phyloP scores from a whole-genome alignment of 2,888 invertebrate genomes.

The Apamea sordens region DNA sequence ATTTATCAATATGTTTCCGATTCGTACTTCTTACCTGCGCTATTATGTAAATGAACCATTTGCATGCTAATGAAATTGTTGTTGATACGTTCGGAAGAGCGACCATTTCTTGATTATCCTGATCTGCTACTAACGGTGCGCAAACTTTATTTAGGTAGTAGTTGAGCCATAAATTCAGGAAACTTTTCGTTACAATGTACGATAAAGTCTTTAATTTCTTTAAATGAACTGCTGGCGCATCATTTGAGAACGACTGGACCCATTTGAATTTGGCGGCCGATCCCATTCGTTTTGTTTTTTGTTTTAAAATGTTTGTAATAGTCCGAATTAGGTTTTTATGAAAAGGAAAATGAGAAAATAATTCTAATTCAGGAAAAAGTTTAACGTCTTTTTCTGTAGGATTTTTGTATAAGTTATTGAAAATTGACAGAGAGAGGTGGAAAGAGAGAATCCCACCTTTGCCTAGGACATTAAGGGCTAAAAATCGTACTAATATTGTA shows the following conservation, averaged over 20 bases:
- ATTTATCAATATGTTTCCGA: conserved; percentile 32
- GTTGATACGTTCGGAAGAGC: conserved; percentile 29
- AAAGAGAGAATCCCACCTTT: too few relatives aligned
- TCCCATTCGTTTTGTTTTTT: background rate
- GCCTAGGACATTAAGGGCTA: too few relatives aligned
- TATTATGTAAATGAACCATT: conserved; percentile 49
- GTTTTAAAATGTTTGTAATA: background rate
- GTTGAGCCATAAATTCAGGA: background rate
- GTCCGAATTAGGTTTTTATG: background rate
- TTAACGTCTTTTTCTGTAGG: background rate
- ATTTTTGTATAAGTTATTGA: background rate
- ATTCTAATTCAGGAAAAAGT: background rate
- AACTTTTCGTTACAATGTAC: background rate
- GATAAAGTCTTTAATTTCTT: too few relatives aligned
- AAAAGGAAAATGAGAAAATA: too few relatives aligned
- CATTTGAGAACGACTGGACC: too few relatives aligned
- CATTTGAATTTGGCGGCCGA: too few relatives aligned
- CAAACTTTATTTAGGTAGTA: background rate
- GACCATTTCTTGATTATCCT: conserved; percentile 21
- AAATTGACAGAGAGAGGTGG: too few relatives aligned
- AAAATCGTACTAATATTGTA: too few relatives aligned
- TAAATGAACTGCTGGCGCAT: background rate
- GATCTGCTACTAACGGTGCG: conserved; percentile 10
- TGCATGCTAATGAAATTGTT: conserved; percentile 53
- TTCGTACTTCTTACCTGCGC: conserved; percentile 38